A percentile compares a stretch with the other conserved stretches of the same genome.
Conservation (phyloP, 2,888 invertebrate species). For the Cephus spinipes region DNA sequence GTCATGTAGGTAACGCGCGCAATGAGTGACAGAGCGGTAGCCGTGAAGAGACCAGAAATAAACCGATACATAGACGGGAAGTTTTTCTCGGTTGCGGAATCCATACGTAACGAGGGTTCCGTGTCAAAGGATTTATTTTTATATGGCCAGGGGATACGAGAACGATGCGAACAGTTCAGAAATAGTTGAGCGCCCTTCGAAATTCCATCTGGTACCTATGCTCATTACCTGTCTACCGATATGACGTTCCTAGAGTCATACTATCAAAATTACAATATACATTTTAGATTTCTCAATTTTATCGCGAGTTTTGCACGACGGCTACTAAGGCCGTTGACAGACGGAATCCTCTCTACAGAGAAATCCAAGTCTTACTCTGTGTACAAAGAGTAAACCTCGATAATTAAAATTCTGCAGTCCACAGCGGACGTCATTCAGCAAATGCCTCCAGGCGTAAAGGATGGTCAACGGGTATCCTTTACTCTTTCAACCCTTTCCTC, state of each 20-base stretch:
- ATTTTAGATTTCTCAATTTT: background rate
- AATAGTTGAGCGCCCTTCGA: conserved; percentile 18
- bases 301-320: background rate
- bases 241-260: background rate
- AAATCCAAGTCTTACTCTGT: conserved; percentile 38
- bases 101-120: conserved; percentile 39
- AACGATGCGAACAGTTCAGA: conserved; percentile 17
- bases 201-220: conserved; percentile 6
- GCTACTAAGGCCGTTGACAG: background rate
- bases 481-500: conserved; percentile 28
- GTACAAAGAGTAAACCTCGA: conserved; percentile 62
- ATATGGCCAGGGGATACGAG: conserved; percentile 5
- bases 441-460: conserved; percentile 56
- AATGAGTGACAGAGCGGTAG: conserved; percentile 37
- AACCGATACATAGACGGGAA: background rate
- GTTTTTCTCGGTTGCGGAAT: conserved; percentile 28
- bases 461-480: conserved; percentile 52
- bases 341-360: background rate
- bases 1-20: conserved; percentile 56
- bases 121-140: conserved; percentile 36
- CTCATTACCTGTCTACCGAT: background rate
- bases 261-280: background rate
- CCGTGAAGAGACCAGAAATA: conserved; percentile 39
- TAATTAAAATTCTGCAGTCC: conserved; percentile 64
- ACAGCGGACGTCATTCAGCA: conserved; percentile 61